phyloP scores from a whole-genome alignment of 2,797 vertebrate species.

The Lophius americanus region DNA sequence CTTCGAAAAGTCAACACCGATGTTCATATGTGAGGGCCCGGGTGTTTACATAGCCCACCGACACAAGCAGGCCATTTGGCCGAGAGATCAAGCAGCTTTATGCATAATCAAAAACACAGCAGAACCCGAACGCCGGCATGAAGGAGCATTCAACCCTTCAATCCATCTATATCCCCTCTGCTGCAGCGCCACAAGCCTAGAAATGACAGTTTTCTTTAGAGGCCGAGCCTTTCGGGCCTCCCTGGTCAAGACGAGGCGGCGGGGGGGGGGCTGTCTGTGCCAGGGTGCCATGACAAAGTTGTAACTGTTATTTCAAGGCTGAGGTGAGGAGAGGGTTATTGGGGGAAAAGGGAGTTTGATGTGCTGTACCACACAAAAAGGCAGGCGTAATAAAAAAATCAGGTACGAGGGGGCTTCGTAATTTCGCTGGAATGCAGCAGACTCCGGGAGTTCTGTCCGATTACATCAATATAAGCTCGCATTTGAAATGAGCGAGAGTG shows the following conservation, averaged over 20 bases:
- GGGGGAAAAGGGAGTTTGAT: constrained; percentile 32
- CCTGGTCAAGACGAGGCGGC: constrained; percentile 25
- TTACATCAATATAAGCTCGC: constrained; percentile 39
- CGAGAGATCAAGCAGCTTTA: constrained; percentile 64
- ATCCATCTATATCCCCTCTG: constrained; percentile 49
- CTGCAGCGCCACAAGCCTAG: constrained; percentile 31
- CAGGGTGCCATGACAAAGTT: constrained; percentile 56
- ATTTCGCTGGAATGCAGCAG: constrained; percentile 58
- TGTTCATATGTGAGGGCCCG: constrained; percentile 40
- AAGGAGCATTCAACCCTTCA: constrained; percentile 61
- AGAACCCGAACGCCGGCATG: constrained; percentile 34
- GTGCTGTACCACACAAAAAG: constrained; percentile 50
- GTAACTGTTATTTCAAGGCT: constrained; percentile 73
- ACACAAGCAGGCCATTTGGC: constrained; percentile 53
- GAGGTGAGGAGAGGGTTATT: constrained; percentile 64
- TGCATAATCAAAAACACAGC: constrained; percentile 67
- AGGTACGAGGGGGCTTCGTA: constrained; percentile 64
- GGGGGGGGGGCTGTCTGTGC: constrained; percentile 38
- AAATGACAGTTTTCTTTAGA: constrained; percentile 61
- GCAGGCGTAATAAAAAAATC: constrained; percentile 74
- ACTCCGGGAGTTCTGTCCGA: constrained; percentile 41
- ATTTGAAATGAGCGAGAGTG: constrained; percentile 12
- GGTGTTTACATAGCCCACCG: constrained; percentile 66
- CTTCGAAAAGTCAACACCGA: constrained; percentile 64
- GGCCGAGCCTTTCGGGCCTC: constrained; percentile 38